phyloP scores from a whole-genome alignment of 2,797 vertebrate genomes.

The Holocentrus rufus region DNA sequence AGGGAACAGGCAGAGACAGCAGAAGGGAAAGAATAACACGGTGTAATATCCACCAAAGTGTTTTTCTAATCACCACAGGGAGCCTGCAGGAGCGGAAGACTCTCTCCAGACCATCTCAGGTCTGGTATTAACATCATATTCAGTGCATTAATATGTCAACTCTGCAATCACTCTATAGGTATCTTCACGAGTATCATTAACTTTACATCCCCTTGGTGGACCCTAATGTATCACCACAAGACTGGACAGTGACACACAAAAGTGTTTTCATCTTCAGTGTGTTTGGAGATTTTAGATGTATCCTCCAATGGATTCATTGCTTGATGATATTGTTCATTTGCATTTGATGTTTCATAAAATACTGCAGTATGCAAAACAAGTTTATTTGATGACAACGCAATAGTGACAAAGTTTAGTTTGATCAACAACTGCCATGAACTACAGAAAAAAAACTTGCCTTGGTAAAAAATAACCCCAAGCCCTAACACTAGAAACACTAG shows the following conservation, averaged over 20 bases:
- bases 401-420: neutral
- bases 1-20: slow-evolving; percentile 65
- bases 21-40: slow-evolving; percentile 78
- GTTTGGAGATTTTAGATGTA: neutral
- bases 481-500: neutral
- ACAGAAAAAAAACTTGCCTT: no score
- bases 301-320: neutral
- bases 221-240: slow-evolving; percentile 17
- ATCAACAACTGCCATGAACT: neutral
- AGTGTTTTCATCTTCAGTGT: slow-evolving; percentile 12
- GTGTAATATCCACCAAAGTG: slow-evolving; percentile 75
- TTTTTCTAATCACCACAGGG: slow-evolving; percentile 79
- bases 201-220: slow-evolving; percentile 39
- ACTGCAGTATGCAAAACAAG: neutral
- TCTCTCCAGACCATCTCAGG: slow-evolving; percentile 61
- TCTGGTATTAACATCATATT: slow-evolving; percentile 72
- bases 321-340: slow-evolving; percentile 15
- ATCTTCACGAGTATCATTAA: slow-evolving; percentile 52
- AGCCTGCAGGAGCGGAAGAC: slow-evolving; percentile 68
- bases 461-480: neutral
- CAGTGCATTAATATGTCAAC: slow-evolving; percentile 68
- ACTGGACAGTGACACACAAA: slow-evolving; percentile 28
- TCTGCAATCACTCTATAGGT: slow-evolving; percentile 44
- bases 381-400: no score
- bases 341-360: slow-evolving; percentile 7